These are phyloP conservation scores for Silurus glanis DNA, from an alignment of 2,113 vertebrate genomes.

Conservation along the genomic window DNA sequence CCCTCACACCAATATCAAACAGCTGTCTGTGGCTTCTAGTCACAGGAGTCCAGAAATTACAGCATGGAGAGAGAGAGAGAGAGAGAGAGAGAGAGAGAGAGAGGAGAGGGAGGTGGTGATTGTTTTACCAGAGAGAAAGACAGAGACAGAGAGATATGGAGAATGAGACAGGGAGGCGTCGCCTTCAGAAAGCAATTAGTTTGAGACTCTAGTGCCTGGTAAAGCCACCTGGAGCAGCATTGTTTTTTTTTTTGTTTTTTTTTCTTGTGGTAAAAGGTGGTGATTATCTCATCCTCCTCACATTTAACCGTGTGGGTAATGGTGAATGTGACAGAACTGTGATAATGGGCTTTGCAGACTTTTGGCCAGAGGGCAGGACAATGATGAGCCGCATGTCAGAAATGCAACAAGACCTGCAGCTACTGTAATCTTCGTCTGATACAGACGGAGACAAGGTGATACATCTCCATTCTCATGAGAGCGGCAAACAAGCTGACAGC, in stretches of 20 bases:
- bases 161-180: neutral
- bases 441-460: neutral
- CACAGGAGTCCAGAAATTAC: neutral
- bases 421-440: conserved; percentile 22
- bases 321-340: conserved; percentile 14
- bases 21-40: conserved; percentile 9
- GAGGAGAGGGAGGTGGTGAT: neutral
- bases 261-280: conserved; percentile 24
- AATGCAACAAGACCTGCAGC: conserved; percentile 24
- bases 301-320: conserved; percentile 11
- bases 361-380: conserved; percentile 36
- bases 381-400: conserved; percentile 19
- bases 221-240: conserved; percentile 6
- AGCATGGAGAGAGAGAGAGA: neutral
- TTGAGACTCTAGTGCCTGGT: conserved; percentile 25
- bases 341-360: conserved; percentile 53
- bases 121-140: neutral
- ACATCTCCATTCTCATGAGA: conserved; percentile 10
- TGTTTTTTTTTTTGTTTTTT: neutral
- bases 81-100: neutral
- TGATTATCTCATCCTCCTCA: conserved; percentile 39
- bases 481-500: conserved; percentile 25
- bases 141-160: neutral
- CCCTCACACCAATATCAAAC: neutral
- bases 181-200: conserved; percentile 23